A percentile compares a stretch with the other conserved stretches of the same genome.
phyloP scores from a whole-genome alignment of 2,888 invertebrate genomes.

The Plusia festucae region DNA sequence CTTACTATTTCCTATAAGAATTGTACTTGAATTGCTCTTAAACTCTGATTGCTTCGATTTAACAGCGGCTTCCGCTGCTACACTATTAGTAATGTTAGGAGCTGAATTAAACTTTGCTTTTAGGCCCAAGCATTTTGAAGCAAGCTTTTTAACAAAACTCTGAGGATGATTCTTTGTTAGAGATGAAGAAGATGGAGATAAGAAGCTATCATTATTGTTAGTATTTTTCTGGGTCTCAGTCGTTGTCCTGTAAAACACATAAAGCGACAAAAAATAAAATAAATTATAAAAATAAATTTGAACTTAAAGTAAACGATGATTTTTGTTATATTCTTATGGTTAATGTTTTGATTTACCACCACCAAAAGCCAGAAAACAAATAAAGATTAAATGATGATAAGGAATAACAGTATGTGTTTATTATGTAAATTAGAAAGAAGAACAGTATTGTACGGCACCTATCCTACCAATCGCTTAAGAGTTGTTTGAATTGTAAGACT shows the following conservation, averaged over 20 bases:
- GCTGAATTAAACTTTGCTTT: slow-evolving; percentile 87
- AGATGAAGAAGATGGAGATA: slow-evolving; percentile 83
- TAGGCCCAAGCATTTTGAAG: slow-evolving; percentile 87
- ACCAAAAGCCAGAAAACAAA: slow-evolving; percentile 58
- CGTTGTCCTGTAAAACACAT: slow-evolving; percentile 88
- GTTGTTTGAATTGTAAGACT: slow-evolving; percentile 67
- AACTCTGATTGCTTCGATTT: slow-evolving; percentile 74
- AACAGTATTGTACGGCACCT: neutral
- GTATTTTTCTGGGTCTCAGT: slow-evolving; percentile 86
- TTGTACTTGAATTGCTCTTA: slow-evolving; percentile 76
- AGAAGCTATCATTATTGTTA: slow-evolving; percentile 82
- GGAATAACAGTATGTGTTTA: slow-evolving; percentile 11
- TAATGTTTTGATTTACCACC: slow-evolving; percentile 56
- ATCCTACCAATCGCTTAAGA: slow-evolving; percentile 68
- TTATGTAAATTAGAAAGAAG: slow-evolving; percentile 16
- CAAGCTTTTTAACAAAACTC: slow-evolving; percentile 88
- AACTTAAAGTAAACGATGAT: slow-evolving; percentile 49
- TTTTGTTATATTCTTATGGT: slow-evolving; percentile 57
- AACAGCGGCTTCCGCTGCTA: slow-evolving; percentile 77
- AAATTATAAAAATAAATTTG: slow-evolving; percentile 57
- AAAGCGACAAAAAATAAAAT: slow-evolving; percentile 80
- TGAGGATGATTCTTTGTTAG: slow-evolving; percentile 83
- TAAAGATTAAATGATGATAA: slow-evolving; percentile 32
- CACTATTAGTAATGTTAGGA: slow-evolving; percentile 85
- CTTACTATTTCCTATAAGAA: slow-evolving; percentile 85